Conservation (phyloP, 2,113 vertebrate species). For the Poecile atricapillus region DNA sequence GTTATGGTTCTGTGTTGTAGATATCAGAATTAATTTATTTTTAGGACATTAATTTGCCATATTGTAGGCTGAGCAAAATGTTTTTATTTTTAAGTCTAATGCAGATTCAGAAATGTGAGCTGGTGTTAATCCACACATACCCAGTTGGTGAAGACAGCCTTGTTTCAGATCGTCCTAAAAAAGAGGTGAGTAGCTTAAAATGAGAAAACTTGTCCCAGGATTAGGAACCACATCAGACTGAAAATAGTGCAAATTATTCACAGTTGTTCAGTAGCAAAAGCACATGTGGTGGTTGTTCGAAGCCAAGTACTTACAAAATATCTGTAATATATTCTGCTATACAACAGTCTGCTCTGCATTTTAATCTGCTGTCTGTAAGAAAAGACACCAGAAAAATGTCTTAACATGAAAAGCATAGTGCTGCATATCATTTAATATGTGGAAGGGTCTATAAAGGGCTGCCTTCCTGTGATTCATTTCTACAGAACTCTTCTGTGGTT, state of each 20-base stretch:
- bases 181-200: constrained; percentile 80
- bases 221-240: background rate
- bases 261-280: background rate
- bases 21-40: background rate
- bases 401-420: background rate
- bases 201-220: background rate
- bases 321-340: background rate
- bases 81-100: constrained; percentile 82
- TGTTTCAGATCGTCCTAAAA: constrained; percentile 93
- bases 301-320: background rate
- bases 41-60: background rate
- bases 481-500: background rate
- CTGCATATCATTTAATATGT: background rate
- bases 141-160: constrained; percentile 94
- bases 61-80: background rate
- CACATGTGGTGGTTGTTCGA: background rate
- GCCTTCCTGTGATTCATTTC: background rate
- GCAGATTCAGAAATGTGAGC: constrained; percentile 98
- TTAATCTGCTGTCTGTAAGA: background rate
- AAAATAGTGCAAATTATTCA: background rate
- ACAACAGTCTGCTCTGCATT: background rate
- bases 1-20: background rate
- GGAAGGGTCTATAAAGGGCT: background rate
- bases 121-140: constrained; percentile 94
- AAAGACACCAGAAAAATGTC: background rate